phyloP scores from a whole-genome alignment of 2,113 vertebrate genomes.

The Pangasianodon hypophthalmus region DNA sequence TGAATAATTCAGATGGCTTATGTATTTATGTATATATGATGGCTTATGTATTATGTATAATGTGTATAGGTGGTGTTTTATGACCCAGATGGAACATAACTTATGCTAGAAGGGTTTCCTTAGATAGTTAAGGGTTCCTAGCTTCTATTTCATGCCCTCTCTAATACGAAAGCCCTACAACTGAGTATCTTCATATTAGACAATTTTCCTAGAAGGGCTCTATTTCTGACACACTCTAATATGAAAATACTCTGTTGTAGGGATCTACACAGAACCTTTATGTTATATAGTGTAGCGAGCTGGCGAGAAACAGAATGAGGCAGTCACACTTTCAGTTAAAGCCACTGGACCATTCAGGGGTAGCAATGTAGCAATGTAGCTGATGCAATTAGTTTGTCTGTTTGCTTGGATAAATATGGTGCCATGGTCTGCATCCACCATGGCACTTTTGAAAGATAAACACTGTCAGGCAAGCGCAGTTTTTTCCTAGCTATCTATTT shows the following conservation, averaged over 20 bases:
- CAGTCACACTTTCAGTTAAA: too few relatives aligned
- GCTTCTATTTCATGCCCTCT: not conserved
- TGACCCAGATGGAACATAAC: not conserved
- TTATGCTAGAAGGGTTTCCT: not conserved
- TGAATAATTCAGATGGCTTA: not conserved
- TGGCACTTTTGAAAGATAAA: not conserved
- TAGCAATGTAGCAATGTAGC: not conserved
- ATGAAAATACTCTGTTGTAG: not conserved
- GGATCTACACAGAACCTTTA: too few relatives aligned
- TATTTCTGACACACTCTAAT: not conserved
- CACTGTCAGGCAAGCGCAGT: too few relatives aligned
- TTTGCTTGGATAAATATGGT: not conserved
- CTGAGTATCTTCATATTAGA: too few relatives aligned
- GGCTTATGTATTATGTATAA: not conserved
- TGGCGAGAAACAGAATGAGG: not conserved
- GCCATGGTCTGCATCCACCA: not conserved
- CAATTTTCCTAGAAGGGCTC: not conserved
- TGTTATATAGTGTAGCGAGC: too few relatives aligned
- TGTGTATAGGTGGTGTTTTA: not conserved
- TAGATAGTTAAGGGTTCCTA: not conserved
- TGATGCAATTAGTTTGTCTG: not conserved
- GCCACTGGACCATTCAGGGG: too few relatives aligned
- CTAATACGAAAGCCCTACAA: too few relatives aligned
- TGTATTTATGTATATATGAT: not conserved
- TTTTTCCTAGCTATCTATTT: too few relatives aligned